phyloP scores from a whole-genome alignment of 1,140 invertebrate genomes.

The Hyles vespertilio region DNA sequence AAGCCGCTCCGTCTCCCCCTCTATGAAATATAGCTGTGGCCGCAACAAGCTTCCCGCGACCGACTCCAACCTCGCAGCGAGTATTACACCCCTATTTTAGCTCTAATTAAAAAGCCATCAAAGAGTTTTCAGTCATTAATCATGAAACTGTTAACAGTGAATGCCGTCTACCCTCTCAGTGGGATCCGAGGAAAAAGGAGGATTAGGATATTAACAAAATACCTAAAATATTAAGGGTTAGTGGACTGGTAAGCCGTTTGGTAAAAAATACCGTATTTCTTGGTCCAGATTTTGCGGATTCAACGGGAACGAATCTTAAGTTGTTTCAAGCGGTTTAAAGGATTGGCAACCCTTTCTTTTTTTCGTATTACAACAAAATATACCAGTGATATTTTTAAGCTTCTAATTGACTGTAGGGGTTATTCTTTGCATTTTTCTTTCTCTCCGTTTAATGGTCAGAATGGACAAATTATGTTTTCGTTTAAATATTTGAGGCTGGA shows the following conservation, averaged over 20 bases:
- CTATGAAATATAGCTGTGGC: slow-evolving; percentile 67
- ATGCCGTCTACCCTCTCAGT: slow-evolving; percentile 64
- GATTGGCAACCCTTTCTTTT: slow-evolving; percentile 63
- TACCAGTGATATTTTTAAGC: slow-evolving; percentile 67
- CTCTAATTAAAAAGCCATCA: slow-evolving; percentile 76
- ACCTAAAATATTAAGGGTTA: slow-evolving; percentile 69
- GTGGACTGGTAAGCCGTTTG: slow-evolving; percentile 61
- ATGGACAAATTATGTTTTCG: slow-evolving; percentile 59
- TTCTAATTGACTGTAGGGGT: slow-evolving; percentile 60
- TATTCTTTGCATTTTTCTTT: slow-evolving; percentile 44
- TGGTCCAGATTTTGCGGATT: slow-evolving; percentile 46
- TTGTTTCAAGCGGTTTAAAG: slow-evolving; percentile 64
- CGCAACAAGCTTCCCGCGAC: slow-evolving; percentile 52
- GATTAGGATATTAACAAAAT: slow-evolving; percentile 71
- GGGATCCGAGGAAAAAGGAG: slow-evolving; percentile 59
- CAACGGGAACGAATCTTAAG: slow-evolving; percentile 59
- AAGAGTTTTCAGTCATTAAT: slow-evolving; percentile 75
- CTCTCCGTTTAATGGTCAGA: slow-evolving; percentile 36
- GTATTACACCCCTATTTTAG: slow-evolving; percentile 71
- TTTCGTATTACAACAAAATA: slow-evolving; percentile 50
- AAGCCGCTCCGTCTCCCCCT: slow-evolving; percentile 43
- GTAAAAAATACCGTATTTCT: slow-evolving; percentile 45
- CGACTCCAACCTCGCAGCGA: slow-evolving; percentile 29
- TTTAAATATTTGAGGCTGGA: slow-evolving; percentile 46
- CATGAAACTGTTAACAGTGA: slow-evolving; percentile 74